A percentile compares a stretch with the other conserved stretches of the same genome.
These are phyloP conservation scores for Chrysolina haemoptera DNA, from an alignment of 2,888 invertebrate species.

Conservation along the genomic window DNA sequence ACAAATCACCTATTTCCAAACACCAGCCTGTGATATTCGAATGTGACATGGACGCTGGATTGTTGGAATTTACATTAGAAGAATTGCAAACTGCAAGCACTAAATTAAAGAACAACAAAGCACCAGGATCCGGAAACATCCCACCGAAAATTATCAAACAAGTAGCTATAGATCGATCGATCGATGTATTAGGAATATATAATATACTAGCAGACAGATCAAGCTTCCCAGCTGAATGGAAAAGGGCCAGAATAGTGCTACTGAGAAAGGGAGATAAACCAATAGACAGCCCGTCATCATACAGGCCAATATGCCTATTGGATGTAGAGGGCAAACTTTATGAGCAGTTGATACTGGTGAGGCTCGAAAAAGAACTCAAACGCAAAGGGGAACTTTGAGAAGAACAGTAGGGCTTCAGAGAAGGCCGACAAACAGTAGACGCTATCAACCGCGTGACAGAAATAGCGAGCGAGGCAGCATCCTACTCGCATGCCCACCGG, in stretches of 20 bases:
- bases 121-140: not conserved
- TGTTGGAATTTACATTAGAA: too few species aligned
- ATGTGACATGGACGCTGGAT: too few species aligned
- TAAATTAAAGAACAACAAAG: conserved; percentile 31
- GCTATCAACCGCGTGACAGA: not conserved
- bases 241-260: not conserved
- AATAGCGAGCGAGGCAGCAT: not conserved
- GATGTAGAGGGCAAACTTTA: conserved; percentile 35
- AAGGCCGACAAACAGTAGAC: not conserved
- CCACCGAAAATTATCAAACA: not conserved
- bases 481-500: too few species aligned
- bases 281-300: conserved; percentile 28
- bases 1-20: too few species aligned
- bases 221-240: too few species aligned
- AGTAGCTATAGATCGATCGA: too few species aligned
- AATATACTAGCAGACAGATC: too few species aligned
- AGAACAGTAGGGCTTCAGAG: too few species aligned
- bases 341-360: conserved; percentile 20
- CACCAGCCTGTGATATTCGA: too few species aligned
- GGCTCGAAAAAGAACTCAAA: not conserved
- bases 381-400: not conserved
- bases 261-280: conserved; percentile 29
- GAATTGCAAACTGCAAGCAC: too few species aligned
- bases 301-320: conserved; percentile 33
- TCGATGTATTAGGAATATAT: too few species aligned